These are phyloP conservation scores for Rhinoptilus africanus DNA, from an alignment of 2,113 vertebrate species.

Conservation along the genomic window DNA sequence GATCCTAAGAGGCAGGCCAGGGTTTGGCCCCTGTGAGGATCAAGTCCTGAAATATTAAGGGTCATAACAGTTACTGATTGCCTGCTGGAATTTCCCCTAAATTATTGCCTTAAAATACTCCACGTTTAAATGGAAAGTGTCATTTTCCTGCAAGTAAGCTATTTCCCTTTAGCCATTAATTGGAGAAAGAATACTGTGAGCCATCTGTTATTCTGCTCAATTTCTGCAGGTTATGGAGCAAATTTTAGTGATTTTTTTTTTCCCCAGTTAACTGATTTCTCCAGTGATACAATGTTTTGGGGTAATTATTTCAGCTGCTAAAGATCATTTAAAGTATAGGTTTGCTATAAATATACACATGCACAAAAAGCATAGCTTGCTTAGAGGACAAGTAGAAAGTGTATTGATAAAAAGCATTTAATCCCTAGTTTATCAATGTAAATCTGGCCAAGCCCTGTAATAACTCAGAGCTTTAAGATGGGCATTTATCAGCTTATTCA, in stretches of 20 bases:
- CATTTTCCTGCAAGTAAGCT: slow-evolving; percentile 7
- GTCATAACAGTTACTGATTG: not conserved
- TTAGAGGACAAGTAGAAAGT: not conserved
- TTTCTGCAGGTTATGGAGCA: not conserved
- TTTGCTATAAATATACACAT: not conserved
- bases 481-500: not conserved
- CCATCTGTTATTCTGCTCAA: slow-evolving; percentile 16
- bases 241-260: not conserved
- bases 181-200: not conserved
- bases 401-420: not conserved
- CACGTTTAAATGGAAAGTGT: slow-evolving; percentile 21
- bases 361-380: not conserved
- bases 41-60: slow-evolving; percentile 19
- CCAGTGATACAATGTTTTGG: not conserved
- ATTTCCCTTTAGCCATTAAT: slow-evolving; percentile 41
- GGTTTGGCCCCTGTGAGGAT: not conserved
- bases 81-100: not conserved
- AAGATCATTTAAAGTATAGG: not conserved
- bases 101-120: slow-evolving; percentile 3
- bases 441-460: not conserved
- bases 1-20: not conserved
- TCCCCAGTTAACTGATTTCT: not conserved
- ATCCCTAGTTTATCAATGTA: not conserved
- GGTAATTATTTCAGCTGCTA: slow-evolving; percentile 26
- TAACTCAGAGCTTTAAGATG: not conserved